Base-by-base conservation (phyloP, 2,888 invertebrate species). In the Nemotelus pantherinus region DNA sequence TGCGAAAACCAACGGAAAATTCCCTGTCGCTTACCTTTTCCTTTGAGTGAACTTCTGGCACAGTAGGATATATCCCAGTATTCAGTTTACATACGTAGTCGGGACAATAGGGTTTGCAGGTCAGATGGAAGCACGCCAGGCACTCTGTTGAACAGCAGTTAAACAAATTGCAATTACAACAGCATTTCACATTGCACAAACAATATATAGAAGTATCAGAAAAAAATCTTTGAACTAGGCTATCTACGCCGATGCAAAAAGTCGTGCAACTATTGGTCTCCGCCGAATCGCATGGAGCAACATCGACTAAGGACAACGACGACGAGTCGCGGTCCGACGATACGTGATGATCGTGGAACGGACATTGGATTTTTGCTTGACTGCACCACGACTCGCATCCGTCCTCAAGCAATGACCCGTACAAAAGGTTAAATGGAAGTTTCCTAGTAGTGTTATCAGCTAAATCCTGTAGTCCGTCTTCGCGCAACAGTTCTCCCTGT, bases 121-220 rank as follows among this genome's bases (percentile, higher is more conserved):
- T 79, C 57, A 80, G 58, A 77, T 82, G 82, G 79, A 81, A 82
- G 72, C 81, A 81, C 39, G 80, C 70, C 64, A 80, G 79, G 77
- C 82, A 82, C 81, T 82, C 82, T 81, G 80, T 64, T 74, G 79
- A 76, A 79, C 78, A 80, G 80, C 74, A 82, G 81, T 76, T 76
- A 78, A 78, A 75, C 76, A 64, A 76, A 77, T 77, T 79, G 75
- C 80, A 81, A 74, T 79, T 72, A 76, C 80, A 80, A 68, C 80
- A 80, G 57, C 80, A 81, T 60, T 78, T 80, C 5, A 77, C 65
- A 65, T 77, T 79, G 77, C 80, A 80, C 57, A 79, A 77, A 74
- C 79, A 80, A 78, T 79, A 80, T 2, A 74, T 43, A 57, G 43
- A 57, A 44, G 7, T 48, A 57, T 71, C 55, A 39, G 10, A 45